A percentile compares a stretch with the other conserved stretches of the same genome.
Evolutionary conservation across 2,797 vertebrate species (phyloP).

Genomic region (Cygnus olor): DNA sequence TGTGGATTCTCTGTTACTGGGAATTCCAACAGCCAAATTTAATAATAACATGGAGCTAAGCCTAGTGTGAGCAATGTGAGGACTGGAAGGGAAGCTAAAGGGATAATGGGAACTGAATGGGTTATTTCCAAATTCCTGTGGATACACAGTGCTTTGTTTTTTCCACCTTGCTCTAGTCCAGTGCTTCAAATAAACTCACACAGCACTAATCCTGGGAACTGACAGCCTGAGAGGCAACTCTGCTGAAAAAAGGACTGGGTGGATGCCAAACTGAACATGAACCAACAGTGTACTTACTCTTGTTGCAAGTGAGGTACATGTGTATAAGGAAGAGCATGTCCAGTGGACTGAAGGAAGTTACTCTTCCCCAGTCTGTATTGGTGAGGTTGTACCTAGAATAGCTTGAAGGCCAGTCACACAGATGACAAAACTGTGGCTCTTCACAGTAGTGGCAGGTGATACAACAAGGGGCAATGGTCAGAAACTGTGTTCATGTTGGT

Average conservation of each 20-base stretch:
- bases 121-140: background rate
- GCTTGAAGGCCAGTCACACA: background rate
- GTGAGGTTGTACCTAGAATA: background rate
- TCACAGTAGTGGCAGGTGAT: background rate
- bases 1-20: background rate
- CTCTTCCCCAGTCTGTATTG: background rate
- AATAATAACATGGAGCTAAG: background rate
- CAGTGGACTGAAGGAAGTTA: background rate
- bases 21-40: background rate
- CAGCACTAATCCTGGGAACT: background rate
- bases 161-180: background rate
- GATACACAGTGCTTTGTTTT: background rate
- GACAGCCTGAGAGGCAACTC: background rate
- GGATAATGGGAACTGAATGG: background rate
- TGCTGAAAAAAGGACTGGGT: background rate
- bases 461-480: background rate
- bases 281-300: background rate
- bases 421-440: background rate
- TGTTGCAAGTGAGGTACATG: background rate
- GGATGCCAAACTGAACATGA: background rate
- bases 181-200: background rate
- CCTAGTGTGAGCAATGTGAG: background rate
- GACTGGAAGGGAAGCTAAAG: background rate
- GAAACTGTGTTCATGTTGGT: background rate
- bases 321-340: background rate